Percentiles rank a stretch among this genome's conserved stretches.
Conservation (phyloP, 2,888 invertebrate genomes). For the Synanthedon myopaeformis region DNA sequence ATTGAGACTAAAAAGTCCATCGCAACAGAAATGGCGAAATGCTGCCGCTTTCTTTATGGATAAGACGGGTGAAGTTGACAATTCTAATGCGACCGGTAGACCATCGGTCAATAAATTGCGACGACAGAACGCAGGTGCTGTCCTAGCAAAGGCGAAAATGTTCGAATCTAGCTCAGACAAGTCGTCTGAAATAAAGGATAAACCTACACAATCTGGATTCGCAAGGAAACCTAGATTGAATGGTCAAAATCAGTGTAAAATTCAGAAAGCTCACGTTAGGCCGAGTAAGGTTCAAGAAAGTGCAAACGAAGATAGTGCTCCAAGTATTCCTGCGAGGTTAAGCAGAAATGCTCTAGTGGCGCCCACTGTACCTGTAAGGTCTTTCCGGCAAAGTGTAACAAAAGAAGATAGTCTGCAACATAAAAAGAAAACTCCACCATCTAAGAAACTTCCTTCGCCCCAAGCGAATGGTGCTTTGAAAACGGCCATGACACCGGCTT, state of each 20-base stretch:
- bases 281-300: constrained; percentile 23
- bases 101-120: constrained; percentile 80
- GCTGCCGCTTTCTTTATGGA: constrained; percentile 68
- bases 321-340: constrained; percentile 21
- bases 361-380: constrained; percentile 17
- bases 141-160: constrained; percentile 81
- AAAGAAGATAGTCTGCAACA: constrained; percentile 36
- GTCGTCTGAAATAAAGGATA: constrained; percentile 51
- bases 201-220: constrained; percentile 36
- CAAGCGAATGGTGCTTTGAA: constrained; percentile 19
- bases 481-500: constrained; percentile 60
- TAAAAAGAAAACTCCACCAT: constrained; percentile 36
- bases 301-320: constrained; percentile 16
- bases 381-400: constrained; percentile 15
- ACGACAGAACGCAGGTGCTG: constrained; percentile 83
- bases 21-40: constrained; percentile 63
- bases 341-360: constrained; percentile 16
- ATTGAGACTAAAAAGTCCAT: constrained; percentile 28
- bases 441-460: constrained; percentile 45
- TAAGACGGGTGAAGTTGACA: constrained; percentile 56
- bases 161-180: constrained; percentile 74
- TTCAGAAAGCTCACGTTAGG: constrained; percentile 34
- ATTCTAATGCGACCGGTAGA: constrained; percentile 67
- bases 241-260: constrained; percentile 30
- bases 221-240: constrained; percentile 53